Percentiles rank a stretch among this genome's conserved stretches.
Conservation (phyloP, 2,888 invertebrate species). For the Maniola hyperantus region DNA sequence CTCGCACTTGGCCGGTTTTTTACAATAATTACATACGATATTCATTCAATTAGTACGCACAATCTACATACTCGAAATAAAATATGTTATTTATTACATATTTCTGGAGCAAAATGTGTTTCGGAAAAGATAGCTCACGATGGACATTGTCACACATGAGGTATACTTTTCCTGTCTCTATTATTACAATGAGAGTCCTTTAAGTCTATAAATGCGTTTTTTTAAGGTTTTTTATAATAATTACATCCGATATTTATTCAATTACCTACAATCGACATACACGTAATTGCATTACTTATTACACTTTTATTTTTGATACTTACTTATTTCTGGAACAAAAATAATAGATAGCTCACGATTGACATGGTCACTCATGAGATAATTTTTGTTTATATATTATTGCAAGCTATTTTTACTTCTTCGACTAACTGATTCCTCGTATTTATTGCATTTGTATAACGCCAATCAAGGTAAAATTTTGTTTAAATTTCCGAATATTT, state of each 20-base stretch:
- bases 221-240: slow-evolving; percentile 19
- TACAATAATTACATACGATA: slow-evolving; percentile 21
- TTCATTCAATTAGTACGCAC: slow-evolving; percentile 26
- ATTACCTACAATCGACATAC: neutral
- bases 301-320: no score
- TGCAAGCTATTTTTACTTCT: no score
- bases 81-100: neutral
- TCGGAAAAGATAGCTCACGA: neutral
- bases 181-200: slow-evolving; percentile 3
- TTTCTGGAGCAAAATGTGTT: neutral
- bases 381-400: no score
- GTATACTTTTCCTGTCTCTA: no score
- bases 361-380: no score
- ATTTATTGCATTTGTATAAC: no score
- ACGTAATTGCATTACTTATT: neutral
- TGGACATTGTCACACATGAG: no score
- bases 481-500: no score
- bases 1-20: no score
- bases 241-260: slow-evolving; percentile 28
- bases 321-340: neutral
- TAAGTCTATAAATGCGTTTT: slow-evolving; percentile 21
- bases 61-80: neutral
- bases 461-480: no score
- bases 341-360: neutral
- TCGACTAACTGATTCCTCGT: no score